These are phyloP conservation scores for Setipinna tenuifilis DNA, from an alignment of 2,797 vertebrate species.

Conservation along the genomic window DNA sequence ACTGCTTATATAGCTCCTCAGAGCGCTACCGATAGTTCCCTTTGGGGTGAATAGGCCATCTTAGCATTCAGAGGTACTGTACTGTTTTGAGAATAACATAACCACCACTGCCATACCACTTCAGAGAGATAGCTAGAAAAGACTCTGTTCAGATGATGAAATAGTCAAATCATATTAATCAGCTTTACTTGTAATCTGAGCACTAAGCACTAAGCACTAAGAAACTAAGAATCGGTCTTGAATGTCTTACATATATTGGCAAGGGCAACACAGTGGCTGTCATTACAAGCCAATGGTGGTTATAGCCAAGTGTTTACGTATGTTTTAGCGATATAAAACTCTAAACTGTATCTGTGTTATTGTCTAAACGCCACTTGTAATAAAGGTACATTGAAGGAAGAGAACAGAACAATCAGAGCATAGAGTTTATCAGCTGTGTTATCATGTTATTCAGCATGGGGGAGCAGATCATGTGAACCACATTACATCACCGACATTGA, in stretches of 20 bases:
- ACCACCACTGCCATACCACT: too few relatives aligned
- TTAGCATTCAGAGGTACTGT: too few relatives aligned
- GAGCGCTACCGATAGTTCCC: too few relatives aligned
- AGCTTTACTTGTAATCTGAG: neutral
- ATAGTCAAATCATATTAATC: conserved; percentile 19
- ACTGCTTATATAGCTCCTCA: too few relatives aligned
- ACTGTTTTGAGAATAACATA: too few relatives aligned
- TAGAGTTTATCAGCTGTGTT: neutral
- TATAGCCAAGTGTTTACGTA: neutral
- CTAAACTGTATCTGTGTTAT: neutral
- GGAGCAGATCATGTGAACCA: neutral
- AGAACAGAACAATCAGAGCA: neutral
- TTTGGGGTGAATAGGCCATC: too few relatives aligned
- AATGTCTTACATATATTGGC: conserved; percentile 19
- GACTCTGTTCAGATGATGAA: neutral
- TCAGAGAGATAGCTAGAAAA: neutral
- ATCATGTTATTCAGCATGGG: neutral
- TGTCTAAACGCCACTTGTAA: neutral
- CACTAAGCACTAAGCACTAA: too few relatives aligned
- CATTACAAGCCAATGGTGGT: conserved; percentile 29
- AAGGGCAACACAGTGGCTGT: conserved; percentile 23
- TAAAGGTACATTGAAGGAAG: neutral
- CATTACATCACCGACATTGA: neutral
- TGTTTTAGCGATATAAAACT: neutral
- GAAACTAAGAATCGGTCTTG: too few relatives aligned